phyloP scores from a whole-genome alignment of 1,140 invertebrate genomes.

The Drosophila micromelanica region DNA sequence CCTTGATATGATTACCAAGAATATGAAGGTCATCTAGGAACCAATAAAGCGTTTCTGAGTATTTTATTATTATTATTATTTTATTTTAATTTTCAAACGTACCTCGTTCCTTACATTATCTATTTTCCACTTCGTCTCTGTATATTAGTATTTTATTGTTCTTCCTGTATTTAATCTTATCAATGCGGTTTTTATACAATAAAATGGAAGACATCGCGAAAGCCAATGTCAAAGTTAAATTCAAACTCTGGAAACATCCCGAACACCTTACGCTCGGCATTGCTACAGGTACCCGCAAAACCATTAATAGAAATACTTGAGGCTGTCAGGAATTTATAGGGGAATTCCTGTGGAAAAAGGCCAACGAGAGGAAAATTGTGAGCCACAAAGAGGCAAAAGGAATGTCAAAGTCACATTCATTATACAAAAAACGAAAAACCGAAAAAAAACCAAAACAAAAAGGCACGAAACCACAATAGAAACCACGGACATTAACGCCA shows the following conservation, averaged over 20 bases:
- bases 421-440: constrained; percentile 7
- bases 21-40: no score
- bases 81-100: no score
- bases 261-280: not conserved
- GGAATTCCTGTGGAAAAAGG: constrained; percentile 33
- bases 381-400: constrained; percentile 42
- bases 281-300: constrained; percentile 2
- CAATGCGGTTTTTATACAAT: not conserved
- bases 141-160: no score
- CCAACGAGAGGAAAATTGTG: constrained; percentile 16
- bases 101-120: no score
- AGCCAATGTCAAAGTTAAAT: not conserved
- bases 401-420: constrained; percentile 61
- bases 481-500: constrained; percentile 57
- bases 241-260: not conserved
- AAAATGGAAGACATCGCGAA: not conserved
- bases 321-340: constrained; percentile 17
- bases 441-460: constrained; percentile 22
- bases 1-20: no score
- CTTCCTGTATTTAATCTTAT: no score
- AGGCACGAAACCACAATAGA: constrained; percentile 48
- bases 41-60: no score
- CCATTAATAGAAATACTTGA: not conserved
- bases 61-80: no score
- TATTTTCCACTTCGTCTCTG: no score